Base-by-base conservation (phyloP, 2,113 vertebrate genomes). In the Embiotoca jacksoni region DNA sequence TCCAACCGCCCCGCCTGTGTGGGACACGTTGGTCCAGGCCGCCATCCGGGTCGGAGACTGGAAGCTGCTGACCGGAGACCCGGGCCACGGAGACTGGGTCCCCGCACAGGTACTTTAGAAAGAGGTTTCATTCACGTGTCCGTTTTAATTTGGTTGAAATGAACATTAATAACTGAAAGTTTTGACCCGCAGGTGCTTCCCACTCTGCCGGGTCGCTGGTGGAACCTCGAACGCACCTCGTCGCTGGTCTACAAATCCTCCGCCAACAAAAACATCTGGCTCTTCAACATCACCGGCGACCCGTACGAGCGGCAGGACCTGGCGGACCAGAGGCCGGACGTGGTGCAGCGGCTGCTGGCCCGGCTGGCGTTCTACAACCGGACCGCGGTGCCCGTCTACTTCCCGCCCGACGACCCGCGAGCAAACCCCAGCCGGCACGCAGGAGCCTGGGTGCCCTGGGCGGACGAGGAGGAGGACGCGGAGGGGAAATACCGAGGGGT, bases 11-110 rank as follows among this genome's bases (percentile, higher is more conserved):
- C 37, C 53, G 0, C 91, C 94, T 11, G 89, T 96, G 59, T 99
- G 97, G 97, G 98, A 99, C 87, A 96, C 96, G 0, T 95, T 95
- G 0, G 94, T 98, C 44, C 97, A 98, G 87, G 97, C 98, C 0
- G 96, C 98, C 75, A 96, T 99, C 88, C 89, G 98, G 0, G 96
- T 97, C 0, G 95, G 97, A 0, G 97, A 98, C 84, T 99, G 97
- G 97, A 99, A 99, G 54, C 95, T 99, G 52, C 92, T 99, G 33
- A 99, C 98, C 0, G 98, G 98, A 0, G 96, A 99, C 78, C 98
- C 98, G 0, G 98, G 98, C 1, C 96, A 97, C 6, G 96, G 97
- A 0, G 98, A 99, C 71, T 99, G 98, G 98, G 96, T 99, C 64
- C 98, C 97, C 0, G 96, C 95, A 0, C 98, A 99, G 94, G 97